These are phyloP conservation scores for Belgica antarctica DNA, from an alignment of 2,888 invertebrate genomes.

Conservation along the genomic window DNA sequence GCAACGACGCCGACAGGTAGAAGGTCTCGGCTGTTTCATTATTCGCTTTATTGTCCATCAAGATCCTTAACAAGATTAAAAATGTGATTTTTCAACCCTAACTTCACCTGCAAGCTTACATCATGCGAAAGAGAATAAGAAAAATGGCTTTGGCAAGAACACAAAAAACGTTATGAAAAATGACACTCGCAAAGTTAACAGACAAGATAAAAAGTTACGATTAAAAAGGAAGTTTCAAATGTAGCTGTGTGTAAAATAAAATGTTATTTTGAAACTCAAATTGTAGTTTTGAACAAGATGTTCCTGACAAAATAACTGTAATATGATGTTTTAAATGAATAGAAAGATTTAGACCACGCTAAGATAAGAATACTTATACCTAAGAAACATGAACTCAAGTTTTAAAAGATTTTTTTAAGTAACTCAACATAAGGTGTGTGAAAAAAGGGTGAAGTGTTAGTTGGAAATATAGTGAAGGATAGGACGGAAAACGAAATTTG, in stretches of 20 bases:
- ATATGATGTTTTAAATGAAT: no score
- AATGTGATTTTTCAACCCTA: slow-evolving; percentile 37
- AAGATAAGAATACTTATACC: no score
- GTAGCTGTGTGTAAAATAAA: no score
- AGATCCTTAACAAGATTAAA: slow-evolving; percentile 38
- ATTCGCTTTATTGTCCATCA: slow-evolving; percentile 36
- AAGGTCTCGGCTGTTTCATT: not conserved
- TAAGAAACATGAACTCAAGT: no score
- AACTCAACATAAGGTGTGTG: no score
- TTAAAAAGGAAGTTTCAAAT: no score
- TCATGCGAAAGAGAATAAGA: slow-evolving; percentile 5
- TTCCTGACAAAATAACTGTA: no score
- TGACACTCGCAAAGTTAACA: not conserved
- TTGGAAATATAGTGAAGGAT: not conserved
- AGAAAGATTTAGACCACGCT: no score
- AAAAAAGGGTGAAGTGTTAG: no score
- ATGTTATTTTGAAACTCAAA: no score
- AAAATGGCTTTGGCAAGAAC: not conserved
- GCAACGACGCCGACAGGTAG: not conserved
- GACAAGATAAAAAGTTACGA: not conserved
- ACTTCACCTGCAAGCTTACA: not conserved
- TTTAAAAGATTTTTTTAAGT: no score
- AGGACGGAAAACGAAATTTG: not conserved
- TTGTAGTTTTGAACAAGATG: no score
- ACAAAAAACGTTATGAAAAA: slow-evolving; percentile 13